A percentile compares a stretch with the other conserved stretches of the same genome.
These are phyloP conservation scores for Dromius quadrimaculatus DNA, from an alignment of 2,888 invertebrate genomes.

Conservation along the genomic window DNA sequence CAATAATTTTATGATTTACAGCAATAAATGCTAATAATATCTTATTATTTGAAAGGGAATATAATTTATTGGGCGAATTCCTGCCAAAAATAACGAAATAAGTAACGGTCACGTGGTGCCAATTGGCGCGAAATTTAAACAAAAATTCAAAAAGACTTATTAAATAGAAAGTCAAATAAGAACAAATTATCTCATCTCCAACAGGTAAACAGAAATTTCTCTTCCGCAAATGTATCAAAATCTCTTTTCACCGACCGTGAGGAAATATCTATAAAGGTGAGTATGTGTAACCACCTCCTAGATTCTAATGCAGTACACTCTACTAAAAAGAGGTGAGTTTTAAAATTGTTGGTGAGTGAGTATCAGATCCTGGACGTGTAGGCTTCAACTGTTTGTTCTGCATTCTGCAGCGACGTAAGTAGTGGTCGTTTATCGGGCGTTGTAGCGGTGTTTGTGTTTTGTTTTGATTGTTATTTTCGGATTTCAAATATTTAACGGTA, in stretches of 20 bases:
- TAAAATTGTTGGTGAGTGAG: background rate
- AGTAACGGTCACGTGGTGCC: no score
- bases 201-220: background rate
- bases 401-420: background rate
- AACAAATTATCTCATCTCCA: constrained; percentile 2
- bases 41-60: no score
- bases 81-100: no score
- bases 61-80: no score
- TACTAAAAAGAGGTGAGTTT: background rate
- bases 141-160: no score
- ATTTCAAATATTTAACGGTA: background rate
- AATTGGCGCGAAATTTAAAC: no score
- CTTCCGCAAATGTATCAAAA: background rate
- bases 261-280: no score
- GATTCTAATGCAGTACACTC: constrained; percentile 20
- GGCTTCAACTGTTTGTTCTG: constrained; percentile 1
- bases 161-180: background rate
- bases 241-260: constrained; percentile 3
- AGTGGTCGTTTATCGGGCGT: constrained; percentile 7
- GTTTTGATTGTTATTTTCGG: constrained; percentile 12
- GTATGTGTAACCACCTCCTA: constrained; percentile 5
- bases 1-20: no score
- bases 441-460: constrained; percentile 3
- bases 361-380: constrained; percentile 9
- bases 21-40: no score